Evolutionary conservation across 2,113 vertebrate genomes (phyloP), one percentile per base, ranked within the genome.

Genomic region (Megaleporinus macrocephalus): DNA sequence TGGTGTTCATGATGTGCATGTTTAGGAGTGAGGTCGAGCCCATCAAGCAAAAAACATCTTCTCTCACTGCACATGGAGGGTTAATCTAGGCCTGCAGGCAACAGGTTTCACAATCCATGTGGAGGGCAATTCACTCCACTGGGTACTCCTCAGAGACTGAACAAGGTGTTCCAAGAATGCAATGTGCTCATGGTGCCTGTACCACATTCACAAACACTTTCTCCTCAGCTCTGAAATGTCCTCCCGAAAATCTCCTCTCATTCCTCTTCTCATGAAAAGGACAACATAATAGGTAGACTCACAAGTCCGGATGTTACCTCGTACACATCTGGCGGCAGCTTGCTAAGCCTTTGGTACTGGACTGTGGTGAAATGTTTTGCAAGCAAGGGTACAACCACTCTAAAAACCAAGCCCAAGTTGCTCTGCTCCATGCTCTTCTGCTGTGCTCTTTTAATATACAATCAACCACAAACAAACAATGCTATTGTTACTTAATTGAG

Each of bases 171-270:
- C 51, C 15, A 70, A 44, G 49, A 79, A 69, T 57, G 36, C 11
- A 1, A n/a, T 77, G 26, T 65, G 4, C 24, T 77, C 27, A 26
- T 29, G 62, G 62, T 65, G 55, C 44, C 15, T 33, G 63, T 63
- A 59, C 3, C 73, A 57, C 41, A 61, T 33, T 30, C 61, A 71
- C 57, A 68, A 29, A 44, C 26, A 76, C 53, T 55, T 62, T 51
- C 70, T 71, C 36, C 4, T 78, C 47, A 51, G 44, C 18, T 65
- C 57, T 71, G 24, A 41, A 61, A 66, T 44, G 47, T 55, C 53
- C 59, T 69, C 29, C 71, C 49, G 47, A 80, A 76, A 80, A 49
- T 65, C n/a, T 86, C 47, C 33, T 75, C 16, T 20, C 22, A 1
- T 15, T 59, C 53, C 68, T 30, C 20, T 62, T 16, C 61, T 41